These are phyloP conservation scores for Geodia barretti DNA, from an alignment of 37 sponge, comb jelly and placozoan species.

Conservation along the genomic window DNA sequence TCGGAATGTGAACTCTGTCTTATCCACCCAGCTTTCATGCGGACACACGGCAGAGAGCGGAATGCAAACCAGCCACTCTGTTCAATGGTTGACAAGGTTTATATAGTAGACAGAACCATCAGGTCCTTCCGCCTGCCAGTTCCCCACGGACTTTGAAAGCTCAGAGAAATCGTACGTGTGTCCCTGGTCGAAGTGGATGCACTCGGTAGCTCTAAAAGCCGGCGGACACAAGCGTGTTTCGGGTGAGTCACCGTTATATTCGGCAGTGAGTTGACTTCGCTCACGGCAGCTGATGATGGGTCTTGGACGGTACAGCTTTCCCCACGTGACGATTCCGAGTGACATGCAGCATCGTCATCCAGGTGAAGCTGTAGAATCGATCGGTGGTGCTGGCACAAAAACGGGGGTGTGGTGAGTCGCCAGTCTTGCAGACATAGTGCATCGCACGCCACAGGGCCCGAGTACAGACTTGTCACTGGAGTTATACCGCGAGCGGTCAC, in stretches of 20 bases:
- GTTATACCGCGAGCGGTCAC: constrained; percentile 28
- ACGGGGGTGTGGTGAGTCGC: background rate
- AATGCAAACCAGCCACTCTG: constrained; percentile 34
- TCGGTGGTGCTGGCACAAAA: background rate
- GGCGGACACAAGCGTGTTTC: constrained; percentile 64
- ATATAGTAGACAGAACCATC: constrained; percentile 50
- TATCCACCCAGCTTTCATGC: background rate
- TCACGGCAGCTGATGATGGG: constrained; percentile 18
- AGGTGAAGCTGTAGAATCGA: constrained; percentile 49
- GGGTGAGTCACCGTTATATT: constrained; percentile 46
- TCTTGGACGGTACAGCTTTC: constrained; percentile 53
- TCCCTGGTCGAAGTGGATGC: constrained; percentile 14
- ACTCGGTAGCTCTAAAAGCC: constrained; percentile 49
- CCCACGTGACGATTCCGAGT: constrained; percentile 16
- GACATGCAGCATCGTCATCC: constrained; percentile 53
- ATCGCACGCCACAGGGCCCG: too few relatives aligned
- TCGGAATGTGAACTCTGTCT: constrained; percentile 22
- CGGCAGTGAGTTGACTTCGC: constrained; percentile 38
- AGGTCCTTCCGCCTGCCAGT: constrained; percentile 55
- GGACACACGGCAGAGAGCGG: constrained; percentile 54
- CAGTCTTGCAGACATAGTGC: constrained; percentile 68
- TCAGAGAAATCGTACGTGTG: constrained; percentile 50
- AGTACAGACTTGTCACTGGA: background rate
- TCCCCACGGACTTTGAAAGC: constrained; percentile 26
- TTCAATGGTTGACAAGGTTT: constrained; percentile 68